Evolutionary conservation across 2,888 invertebrate species (phyloP).

Genomic region (Oligia strigilis): DNA sequence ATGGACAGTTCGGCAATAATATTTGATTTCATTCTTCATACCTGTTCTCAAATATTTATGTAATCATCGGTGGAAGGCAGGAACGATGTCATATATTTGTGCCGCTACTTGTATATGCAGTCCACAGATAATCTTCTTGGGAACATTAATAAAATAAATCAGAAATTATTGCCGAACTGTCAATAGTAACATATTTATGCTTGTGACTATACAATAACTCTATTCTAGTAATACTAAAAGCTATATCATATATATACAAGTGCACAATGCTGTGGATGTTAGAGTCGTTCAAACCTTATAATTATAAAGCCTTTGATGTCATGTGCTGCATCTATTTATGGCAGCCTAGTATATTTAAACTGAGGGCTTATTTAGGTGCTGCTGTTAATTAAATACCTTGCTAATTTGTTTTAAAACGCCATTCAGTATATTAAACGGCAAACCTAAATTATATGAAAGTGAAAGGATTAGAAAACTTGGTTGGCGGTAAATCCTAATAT

Average conservation of each 20-base stretch:
- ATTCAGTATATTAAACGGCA: neutral
- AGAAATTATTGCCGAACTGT: neutral
- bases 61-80: too few species aligned
- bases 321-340: slow-evolving; percentile 7
- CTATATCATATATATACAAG: slow-evolving; percentile 73
- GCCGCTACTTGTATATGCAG: neutral
- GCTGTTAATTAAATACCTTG: neutral
- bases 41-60: neutral
- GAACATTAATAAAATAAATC: neutral
- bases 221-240: slow-evolving; percentile 61
- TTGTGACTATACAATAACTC: neutral
- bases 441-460: neutral
- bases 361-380: slow-evolving; percentile 6
- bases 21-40: neutral
- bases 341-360: neutral
- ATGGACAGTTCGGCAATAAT: neutral
- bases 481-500: slow-evolving; percentile 19
- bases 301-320: slow-evolving; percentile 54
- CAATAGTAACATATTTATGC: neutral
- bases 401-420: neutral
- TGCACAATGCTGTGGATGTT: slow-evolving; percentile 69
- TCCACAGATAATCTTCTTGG: neutral
- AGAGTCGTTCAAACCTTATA: slow-evolving; percentile 65
- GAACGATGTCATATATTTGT: neutral
- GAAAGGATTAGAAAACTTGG: neutral